Evolutionary conservation across 2,113 vertebrate genomes (phyloP).

Genomic region (Trogon melanurus): DNA sequence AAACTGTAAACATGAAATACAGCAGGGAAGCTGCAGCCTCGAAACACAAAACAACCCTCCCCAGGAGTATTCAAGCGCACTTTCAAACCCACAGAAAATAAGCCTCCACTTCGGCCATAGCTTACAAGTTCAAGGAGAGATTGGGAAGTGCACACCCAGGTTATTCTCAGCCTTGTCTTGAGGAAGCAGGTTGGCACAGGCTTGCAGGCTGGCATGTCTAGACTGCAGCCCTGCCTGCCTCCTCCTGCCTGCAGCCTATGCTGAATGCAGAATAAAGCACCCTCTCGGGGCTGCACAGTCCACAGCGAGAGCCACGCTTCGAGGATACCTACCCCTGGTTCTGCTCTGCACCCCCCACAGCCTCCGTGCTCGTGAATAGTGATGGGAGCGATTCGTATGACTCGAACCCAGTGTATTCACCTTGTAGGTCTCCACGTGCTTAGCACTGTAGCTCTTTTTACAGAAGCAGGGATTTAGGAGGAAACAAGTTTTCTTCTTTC

Average conservation of each 20-base stretch:
- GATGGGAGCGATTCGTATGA: neutral
- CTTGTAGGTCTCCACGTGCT: neutral
- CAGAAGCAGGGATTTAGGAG: neutral
- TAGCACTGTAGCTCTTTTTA: neutral
- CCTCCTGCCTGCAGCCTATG: neutral
- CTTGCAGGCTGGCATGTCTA: neutral
- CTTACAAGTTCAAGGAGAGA: neutral
- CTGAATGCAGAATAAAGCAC: neutral
- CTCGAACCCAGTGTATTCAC: rapidly evolving
- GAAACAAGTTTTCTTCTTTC: neutral
- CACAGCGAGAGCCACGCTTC: rapidly evolving
- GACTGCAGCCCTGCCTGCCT: neutral
- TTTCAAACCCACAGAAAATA: neutral
- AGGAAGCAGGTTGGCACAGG: neutral
- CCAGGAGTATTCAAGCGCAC: rapidly evolving
- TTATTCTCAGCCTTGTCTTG: neutral
- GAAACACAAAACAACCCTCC: constrained; percentile 18
- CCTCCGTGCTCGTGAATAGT: rapidly evolving
- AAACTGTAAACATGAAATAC: constrained; percentile 31
- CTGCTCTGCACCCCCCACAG: neutral
- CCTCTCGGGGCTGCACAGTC: neutral
- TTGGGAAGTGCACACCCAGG: rapidly evolving
- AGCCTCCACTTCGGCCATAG: neutral
- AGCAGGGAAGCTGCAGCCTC: constrained; percentile 49
- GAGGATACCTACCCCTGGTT: neutral